Evolutionary conservation across 2,888 invertebrate species (phyloP).

Genomic region (Pheosia gnoma): DNA sequence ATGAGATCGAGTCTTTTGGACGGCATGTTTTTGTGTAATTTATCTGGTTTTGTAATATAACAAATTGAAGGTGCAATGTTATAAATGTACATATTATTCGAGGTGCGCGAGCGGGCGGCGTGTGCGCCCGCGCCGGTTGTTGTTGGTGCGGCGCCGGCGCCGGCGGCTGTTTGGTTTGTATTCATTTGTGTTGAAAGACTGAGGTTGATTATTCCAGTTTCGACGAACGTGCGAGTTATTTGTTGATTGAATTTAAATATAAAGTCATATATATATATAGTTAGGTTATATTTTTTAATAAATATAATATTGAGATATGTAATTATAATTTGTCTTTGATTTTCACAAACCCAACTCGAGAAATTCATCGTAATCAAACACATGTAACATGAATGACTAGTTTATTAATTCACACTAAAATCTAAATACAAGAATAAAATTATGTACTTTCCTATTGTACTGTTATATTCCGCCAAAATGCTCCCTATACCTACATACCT

Average conservation of each 20-base stretch:
- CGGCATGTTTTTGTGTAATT: constrained; percentile 69
- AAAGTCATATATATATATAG: constrained; percentile 84
- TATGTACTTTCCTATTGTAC: constrained; percentile 7
- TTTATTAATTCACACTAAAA: constrained; percentile 25
- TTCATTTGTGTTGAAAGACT: constrained; percentile 81
- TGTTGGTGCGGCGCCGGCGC: constrained; percentile 59
- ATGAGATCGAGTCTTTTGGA: constrained; percentile 59
- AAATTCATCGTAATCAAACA: neutral
- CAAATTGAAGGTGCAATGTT: constrained; percentile 81
- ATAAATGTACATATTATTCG: constrained; percentile 62
- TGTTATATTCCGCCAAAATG: constrained; percentile 3
- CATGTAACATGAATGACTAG: constrained; percentile 39
- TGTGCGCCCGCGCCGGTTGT: constrained; percentile 52
- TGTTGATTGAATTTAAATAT: constrained; percentile 84
- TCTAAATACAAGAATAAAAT: neutral
- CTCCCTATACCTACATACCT: constrained; percentile 1
- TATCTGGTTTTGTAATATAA: constrained; percentile 64
- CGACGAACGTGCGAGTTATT: constrained; percentile 81
- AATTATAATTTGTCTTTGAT: constrained; percentile 66
- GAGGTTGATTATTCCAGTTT: constrained; percentile 83
- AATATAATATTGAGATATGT: constrained; percentile 84
- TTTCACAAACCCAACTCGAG: constrained; percentile 8
- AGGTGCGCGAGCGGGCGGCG: constrained; percentile 32
- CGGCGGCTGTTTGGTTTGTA: constrained; percentile 63
- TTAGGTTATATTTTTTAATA: constrained; percentile 85